Conservation (phyloP, 2,113 vertebrate genomes). For the Lycocorax pyrrhopterus region DNA sequence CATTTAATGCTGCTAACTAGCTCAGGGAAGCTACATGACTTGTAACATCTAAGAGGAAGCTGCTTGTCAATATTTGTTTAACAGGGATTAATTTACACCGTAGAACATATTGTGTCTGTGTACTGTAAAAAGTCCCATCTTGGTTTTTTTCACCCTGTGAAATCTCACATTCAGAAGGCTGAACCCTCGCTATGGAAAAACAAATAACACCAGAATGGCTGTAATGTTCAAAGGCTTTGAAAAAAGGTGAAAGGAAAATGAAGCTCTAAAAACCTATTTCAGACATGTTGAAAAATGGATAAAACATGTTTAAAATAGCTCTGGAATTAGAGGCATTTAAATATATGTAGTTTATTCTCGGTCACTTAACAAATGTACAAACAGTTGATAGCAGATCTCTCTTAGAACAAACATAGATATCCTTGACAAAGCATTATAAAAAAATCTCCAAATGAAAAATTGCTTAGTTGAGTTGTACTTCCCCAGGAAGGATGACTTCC, state of each 20-base stretch:
- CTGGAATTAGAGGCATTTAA: not conserved
- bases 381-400: not conserved
- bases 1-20: not conserved
- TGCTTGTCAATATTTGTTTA: not conserved
- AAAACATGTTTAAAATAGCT: not conserved
- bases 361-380: not conserved
- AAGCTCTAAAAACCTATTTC: not conserved
- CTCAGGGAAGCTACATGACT: not conserved
- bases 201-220: not conserved
- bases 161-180: not conserved
- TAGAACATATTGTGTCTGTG: not conserved
- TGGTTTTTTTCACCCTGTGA: not conserved
- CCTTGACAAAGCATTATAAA: not conserved
- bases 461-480: not conserved
- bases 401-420: not conserved
- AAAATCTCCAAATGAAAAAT: not conserved
- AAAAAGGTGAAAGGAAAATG: not conserved
- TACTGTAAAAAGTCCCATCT: not conserved
- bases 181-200: not conserved
- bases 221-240: not conserved
- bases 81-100: not conserved
- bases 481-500: not conserved
- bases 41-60: not conserved
- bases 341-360: not conserved
- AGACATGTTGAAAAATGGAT: not conserved